Evolutionary conservation across 92 coral and sea anemone species (phyloP).

Genomic region (Bergia puertoricense): DNA sequence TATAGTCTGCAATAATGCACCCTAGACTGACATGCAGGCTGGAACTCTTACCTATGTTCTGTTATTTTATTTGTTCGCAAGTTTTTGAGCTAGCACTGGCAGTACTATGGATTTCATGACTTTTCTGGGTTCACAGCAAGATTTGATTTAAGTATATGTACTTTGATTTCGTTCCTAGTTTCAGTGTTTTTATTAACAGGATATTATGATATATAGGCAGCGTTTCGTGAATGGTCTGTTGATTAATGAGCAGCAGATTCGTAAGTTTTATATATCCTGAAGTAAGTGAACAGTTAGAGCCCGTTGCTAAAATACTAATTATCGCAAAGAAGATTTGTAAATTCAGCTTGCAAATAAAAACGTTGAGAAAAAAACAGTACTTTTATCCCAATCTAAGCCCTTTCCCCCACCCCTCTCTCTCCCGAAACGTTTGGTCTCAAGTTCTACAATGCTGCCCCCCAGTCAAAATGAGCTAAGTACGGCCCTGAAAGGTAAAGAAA

Average conservation of each 20-base stretch:
- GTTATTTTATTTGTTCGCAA: no score
- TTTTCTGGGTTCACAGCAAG: no score
- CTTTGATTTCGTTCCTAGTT: slow-evolving; percentile 7
- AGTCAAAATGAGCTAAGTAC: no score
- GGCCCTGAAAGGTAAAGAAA: no score
- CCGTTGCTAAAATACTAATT: slow-evolving; percentile 29
- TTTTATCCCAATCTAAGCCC: not conserved
- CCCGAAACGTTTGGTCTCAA: no score
- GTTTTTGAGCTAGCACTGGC: no score
- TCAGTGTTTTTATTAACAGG: not conserved
- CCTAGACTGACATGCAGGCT: no score
- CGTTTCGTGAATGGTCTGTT: slow-evolving; percentile 10
- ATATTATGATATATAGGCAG: not conserved
- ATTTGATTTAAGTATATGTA: no score
- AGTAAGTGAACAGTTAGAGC: slow-evolving; percentile 30
- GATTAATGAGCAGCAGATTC: slow-evolving; percentile 24
- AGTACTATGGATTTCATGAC: no score
- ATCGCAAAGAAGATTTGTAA: slow-evolving; percentile 25
- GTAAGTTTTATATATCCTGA: slow-evolving; percentile 37
- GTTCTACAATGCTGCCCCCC: no score
- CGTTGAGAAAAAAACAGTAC: slow-evolving; percentile 13
- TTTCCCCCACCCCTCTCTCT: slow-evolving; percentile 3
- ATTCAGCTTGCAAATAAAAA: slow-evolving; percentile 26
- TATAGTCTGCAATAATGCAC: no score
- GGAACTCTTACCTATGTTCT: no score